Percentiles rank a stretch among this genome's conserved stretches.
phyloP scores from a whole-genome alignment of 2,113 vertebrate species.

The Orycteropus afer region DNA sequence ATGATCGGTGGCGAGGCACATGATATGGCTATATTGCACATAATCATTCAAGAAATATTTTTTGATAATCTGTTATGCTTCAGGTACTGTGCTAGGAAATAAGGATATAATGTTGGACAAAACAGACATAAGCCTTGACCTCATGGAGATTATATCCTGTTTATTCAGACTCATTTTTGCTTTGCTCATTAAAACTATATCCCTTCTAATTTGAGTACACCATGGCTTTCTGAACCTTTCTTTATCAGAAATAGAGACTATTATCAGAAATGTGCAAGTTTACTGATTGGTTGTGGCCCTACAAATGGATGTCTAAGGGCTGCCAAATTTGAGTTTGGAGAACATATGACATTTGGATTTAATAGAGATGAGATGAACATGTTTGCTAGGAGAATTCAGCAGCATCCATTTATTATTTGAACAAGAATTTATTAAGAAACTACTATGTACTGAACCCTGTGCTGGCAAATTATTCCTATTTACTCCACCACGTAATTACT shows the following conservation, averaged over 20 bases:
- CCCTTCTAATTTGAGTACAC: background rate
- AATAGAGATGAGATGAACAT: background rate
- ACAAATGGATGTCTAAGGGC: background rate
- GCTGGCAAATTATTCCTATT: background rate
- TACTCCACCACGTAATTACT: background rate
- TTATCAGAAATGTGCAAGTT: background rate
- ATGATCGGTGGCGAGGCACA: background rate
- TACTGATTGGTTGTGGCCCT: background rate
- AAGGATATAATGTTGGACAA: background rate
- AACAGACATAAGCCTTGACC: background rate
- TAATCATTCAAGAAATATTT: conserved; percentile 5
- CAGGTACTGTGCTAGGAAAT: conserved; percentile 1
- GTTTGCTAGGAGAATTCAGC: background rate
- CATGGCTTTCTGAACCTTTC: background rate
- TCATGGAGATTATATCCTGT: background rate
- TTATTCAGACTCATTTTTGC: background rate
- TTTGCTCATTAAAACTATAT: background rate
- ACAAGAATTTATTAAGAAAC: background rate
- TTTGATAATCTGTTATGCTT: background rate
- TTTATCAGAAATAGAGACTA: background rate
- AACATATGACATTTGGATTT: background rate
- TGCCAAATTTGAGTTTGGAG: conserved; percentile 7
- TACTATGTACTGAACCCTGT: background rate
- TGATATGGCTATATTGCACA: background rate
- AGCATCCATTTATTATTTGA: background rate